Evolutionary conservation across 2,888 invertebrate genomes (phyloP).

Genomic region (Odontothrips loti): DNA sequence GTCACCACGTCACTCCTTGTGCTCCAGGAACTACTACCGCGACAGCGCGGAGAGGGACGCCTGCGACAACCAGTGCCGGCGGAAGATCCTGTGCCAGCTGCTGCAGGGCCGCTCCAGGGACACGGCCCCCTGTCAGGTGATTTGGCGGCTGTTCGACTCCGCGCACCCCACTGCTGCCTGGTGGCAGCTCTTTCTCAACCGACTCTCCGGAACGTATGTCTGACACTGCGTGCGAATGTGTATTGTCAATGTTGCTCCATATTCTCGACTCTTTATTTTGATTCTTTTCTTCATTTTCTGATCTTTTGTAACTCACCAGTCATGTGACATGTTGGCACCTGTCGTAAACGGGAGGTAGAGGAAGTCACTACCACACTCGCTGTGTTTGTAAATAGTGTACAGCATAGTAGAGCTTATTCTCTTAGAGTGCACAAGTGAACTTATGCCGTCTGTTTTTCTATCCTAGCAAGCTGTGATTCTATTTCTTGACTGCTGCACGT

Average conservation of each 20-base stretch:
- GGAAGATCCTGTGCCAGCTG: constrained; percentile 15
- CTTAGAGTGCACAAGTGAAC: too few relatives aligned
- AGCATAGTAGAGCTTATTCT: too few relatives aligned
- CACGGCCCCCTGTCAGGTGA: constrained; percentile 11
- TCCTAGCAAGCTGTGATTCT: too few relatives aligned
- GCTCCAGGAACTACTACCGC: constrained; percentile 11
- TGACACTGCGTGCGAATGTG: constrained; percentile 13
- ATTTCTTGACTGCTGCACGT: too few relatives aligned
- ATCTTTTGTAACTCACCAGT: not conserved
- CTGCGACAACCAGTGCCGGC: constrained; percentile 21
- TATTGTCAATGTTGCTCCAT: not conserved
- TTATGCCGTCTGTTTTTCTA: too few relatives aligned
- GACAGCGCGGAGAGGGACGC: constrained; percentile 13
- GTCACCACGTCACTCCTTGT: too few relatives aligned
- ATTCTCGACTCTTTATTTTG: not conserved
- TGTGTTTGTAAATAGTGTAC: too few relatives aligned
- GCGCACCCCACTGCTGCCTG: constrained; percentile 13
- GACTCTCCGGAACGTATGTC: constrained; percentile 24
- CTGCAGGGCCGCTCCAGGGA: constrained; percentile 24
- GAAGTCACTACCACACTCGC: too few relatives aligned
- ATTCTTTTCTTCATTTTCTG: not conserved
- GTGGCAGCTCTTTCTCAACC: constrained; percentile 18
- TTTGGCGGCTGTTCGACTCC: constrained; percentile 13
- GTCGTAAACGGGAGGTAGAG: too few relatives aligned
- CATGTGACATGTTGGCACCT: not conserved